A percentile compares a stretch with the other conserved stretches of the same genome.
These are phyloP conservation scores for Corythaixoides concolor DNA, from an alignment of 2,113 vertebrate genomes.

Conservation along the genomic window DNA sequence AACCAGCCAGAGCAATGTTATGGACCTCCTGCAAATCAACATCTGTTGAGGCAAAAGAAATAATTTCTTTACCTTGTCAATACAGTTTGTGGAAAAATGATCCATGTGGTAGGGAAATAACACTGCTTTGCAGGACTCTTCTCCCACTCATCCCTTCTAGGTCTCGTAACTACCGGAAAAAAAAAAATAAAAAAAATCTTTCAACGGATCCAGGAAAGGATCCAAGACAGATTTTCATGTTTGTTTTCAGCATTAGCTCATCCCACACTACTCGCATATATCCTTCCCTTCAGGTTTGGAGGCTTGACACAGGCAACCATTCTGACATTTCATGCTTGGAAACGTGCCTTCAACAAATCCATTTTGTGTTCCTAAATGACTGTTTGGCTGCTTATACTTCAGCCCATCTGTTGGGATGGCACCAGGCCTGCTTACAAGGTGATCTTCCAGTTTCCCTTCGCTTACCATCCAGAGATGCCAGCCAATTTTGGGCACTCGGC, in stretches of 20 bases:
- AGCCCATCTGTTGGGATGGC: constrained; percentile 64
- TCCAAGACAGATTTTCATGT: constrained; percentile 20
- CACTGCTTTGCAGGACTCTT: neutral
- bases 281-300: neutral
- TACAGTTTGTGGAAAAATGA: neutral
- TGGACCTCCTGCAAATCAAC: neutral
- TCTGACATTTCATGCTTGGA: constrained; percentile 19
- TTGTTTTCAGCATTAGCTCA: neutral
- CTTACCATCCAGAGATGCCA: neutral
- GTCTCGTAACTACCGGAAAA: neutral
- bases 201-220: neutral
- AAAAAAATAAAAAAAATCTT: neutral
- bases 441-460: constrained; percentile 33
- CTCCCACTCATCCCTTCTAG: neutral
- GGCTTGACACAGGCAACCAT: neutral
- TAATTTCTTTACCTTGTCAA: neutral
- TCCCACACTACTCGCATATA: neutral
- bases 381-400: neutral
- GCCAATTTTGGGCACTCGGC: neutral
- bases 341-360: constrained; percentile 31
- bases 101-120: neutral
- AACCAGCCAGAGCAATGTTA: neutral
- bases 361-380: constrained; percentile 22
- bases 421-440: constrained; percentile 55
- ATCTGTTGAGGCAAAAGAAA: neutral